A percentile compares a stretch with the other conserved stretches of the same genome.
Evolutionary conservation across 2,113 vertebrate species (phyloP).

Genomic region (Anser cygnoides): DNA sequence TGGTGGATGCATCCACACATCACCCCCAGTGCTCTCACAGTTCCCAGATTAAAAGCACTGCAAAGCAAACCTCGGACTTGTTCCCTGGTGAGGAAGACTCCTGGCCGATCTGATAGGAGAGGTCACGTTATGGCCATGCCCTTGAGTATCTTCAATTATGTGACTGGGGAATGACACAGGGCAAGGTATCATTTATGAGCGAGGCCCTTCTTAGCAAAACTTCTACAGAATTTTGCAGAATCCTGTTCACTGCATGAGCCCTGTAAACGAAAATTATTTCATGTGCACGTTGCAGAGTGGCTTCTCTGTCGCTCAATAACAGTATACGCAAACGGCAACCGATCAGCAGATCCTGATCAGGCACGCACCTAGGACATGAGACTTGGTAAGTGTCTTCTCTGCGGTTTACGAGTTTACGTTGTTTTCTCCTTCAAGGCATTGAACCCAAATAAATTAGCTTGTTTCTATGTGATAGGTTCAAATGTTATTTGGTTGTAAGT

Average conservation of each 20-base stretch:
- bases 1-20: not conserved
- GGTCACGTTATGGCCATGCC: not conserved
- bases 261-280: not conserved
- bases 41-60: accelerated
- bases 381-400: not conserved
- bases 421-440: not conserved
- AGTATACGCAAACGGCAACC: not conserved
- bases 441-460: not conserved
- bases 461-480: not conserved
- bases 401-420: not conserved
- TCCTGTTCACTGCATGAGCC: not conserved
- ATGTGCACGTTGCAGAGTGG: not conserved
- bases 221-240: not conserved
- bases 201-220: not conserved
- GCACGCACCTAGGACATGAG: accelerated
- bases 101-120: not conserved
- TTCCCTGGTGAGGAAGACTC: not conserved
- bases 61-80: not conserved
- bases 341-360: not conserved
- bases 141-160: not conserved
- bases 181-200: not conserved
- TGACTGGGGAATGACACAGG: not conserved
- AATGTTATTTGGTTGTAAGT: not conserved
- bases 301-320: not conserved
- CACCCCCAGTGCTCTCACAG: too few species aligned